Evolutionary conservation across 2,113 vertebrate genomes (phyloP), one percentile per base, ranked within the genome.

Genomic region (Oncorhynchus mykiss): DNA sequence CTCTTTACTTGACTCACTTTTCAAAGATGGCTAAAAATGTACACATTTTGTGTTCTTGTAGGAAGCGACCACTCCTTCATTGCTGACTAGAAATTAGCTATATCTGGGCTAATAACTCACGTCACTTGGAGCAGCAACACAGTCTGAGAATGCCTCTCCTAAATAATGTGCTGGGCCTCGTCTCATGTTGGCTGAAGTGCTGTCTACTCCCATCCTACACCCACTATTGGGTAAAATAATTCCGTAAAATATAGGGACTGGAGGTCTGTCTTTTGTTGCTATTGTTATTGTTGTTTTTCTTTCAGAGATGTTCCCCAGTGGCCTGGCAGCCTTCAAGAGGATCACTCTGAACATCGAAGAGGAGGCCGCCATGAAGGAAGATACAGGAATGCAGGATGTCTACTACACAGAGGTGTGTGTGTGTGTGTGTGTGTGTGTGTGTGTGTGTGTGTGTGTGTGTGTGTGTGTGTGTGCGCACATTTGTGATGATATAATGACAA

Each of bases 331-430:
- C 20, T 99, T 99, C 91, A 97, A 94, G 91, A 98, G 93, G 88
- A 94, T 99, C 72, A 97, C 96, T 45, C 90, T 94, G 65, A 99
- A 99, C 82, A 95, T 96, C 11, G 97, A 98, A 5, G 97, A 99
- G 84, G 98, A 99, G 87, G 97, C 95, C 7, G 96, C 97, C 39
- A 99, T 99, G 97, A 98, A 96, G 81, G 98, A 99, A 90, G 98
- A 99, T 74, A 93, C 94, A 0, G 98, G 97, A 60, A 97, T 98
- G 93, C 96, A 98, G 91, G 98, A 99, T 54, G 95, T 99, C 2
- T 97, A 98, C 87, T 98, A 98, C 86, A 97, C 94, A 29, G 97
- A 99, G 94, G 96, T 99, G 85, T 89, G 78, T 66, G 64, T 25
- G 25, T 16, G n/a, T 22, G 20, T 12, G 24, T 65, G n/a, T 22